These are phyloP conservation scores for Protobothrops flavoviridis DNA, from an alignment of 2,113 vertebrate genomes.

Conservation along the genomic window DNA sequence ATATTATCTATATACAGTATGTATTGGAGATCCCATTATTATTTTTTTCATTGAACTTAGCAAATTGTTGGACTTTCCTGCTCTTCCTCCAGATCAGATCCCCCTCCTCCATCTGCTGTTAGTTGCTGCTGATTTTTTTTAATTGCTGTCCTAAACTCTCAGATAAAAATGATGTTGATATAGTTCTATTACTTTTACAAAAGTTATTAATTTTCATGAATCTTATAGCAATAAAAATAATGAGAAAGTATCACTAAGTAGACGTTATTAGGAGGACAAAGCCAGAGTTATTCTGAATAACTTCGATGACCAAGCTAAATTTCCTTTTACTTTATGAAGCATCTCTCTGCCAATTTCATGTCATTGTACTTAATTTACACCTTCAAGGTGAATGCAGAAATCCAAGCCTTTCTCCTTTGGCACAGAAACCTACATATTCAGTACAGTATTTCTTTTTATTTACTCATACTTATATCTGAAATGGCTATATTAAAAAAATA, in stretches of 20 bases:
- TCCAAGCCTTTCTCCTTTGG: accelerated
- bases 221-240: neutral
- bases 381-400: neutral
- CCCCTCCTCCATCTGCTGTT: neutral
- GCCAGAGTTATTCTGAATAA: neutral
- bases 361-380: neutral
- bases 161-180: neutral
- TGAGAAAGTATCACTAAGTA: neutral
- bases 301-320: neutral
- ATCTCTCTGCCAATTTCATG: neutral
- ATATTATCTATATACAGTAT: neutral
- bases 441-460: neutral
- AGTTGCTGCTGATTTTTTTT: neutral
- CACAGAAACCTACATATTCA: neutral
- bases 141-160: neutral
- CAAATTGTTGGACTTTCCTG: neutral
- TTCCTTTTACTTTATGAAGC: neutral
- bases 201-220: neutral
- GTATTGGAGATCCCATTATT: neutral
- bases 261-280: neutral
- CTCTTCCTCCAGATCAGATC: neutral
- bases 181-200: neutral
- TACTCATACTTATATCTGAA: neutral
- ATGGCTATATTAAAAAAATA: neutral
- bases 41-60: neutral